Base-by-base conservation (phyloP, 2,797 vertebrate genomes). In the Adelosebastes latens region DNA sequence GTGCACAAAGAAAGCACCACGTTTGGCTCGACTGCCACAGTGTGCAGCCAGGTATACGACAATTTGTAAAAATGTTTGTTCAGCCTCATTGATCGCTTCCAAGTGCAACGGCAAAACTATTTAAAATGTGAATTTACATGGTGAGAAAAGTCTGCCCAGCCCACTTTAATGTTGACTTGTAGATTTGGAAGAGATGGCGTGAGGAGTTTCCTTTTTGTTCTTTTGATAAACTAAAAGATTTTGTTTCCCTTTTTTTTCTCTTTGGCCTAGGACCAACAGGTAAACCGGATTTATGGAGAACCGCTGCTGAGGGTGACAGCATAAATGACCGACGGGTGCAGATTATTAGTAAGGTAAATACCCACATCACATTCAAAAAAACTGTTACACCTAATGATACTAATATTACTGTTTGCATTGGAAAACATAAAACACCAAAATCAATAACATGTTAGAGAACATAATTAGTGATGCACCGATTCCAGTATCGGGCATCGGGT, bases 271-370 rank as follows among this genome's bases (percentile, higher is more conserved):
- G 39, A 73, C 98, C 98, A n/a, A 82, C 69, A 75, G 94, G 93
- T 87, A 93, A 91, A 91, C 97, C 97, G 16, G 87, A 94, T 74
- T 18, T 99, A 68, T 99, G 98, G 98, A 95, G 86, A 82, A 89
- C 92, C 52, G 92, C 94, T 62, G 36, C 76, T 64, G 49, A 87
- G 1, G 59, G 25, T 46, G 82, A 69, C 8, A 42, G 63, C 18
- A 69, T 12, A 7, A 84, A 84, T 69, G 9, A 74, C 78, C 91
- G 93, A 86, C 55, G 22, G 16, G 88, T 97, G 49, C 80, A 64
- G 66, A 68, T 99, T 8, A 63, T 97, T 25, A 97, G 95, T 95
- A 98, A 98, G 97, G 98, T 99, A 95, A 95, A 70, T 25, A 36
- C 13, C n/a, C 8, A 46, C 18, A 52, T 29, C 65, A 49, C 22